Base-by-base conservation (phyloP, 1,140 invertebrate genomes). In the Diploscapter pachys region DNA sequence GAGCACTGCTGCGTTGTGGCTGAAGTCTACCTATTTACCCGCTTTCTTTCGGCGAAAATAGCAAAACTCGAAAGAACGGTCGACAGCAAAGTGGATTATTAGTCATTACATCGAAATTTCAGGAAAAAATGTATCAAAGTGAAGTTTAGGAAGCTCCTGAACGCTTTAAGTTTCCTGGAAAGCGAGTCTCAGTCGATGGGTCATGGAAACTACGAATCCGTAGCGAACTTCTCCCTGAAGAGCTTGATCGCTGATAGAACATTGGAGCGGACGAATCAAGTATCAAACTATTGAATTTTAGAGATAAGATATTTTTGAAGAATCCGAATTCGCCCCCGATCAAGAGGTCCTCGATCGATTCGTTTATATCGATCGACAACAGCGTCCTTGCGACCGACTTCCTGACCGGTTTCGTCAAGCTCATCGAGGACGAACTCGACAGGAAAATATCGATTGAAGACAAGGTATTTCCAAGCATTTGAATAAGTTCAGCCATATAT, bases 191-290 rank as follows among this genome's bases (percentile, higher is more conserved):
- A 68, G 51, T 68, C 9, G 5, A 11, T 68, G 11, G 66, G 66
- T 6, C 52, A 68, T 13, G 48, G 8, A 50, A 72, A 64, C n/a
- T 76, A 56, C 56, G 75, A 76, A 48, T 69, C 62, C 61, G 70
- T 76, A 4, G 61, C 59, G 9, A 55, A 72, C 3, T 76, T 76
- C 55, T 73, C 69, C 3, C 49, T 76, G 69, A 71, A 71, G 55
- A 76, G 75, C 63, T 55, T 76, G 6, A 76, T 76, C 31, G 75
- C 69, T n/a, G 75, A 76, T 56, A 11, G 75, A 4, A 66, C 75
- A 59, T 52, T 76, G 4, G 68, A 69, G 4, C 51, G 73, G 50
- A 74, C 68, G 59, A 73, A 53, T 1, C 55, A 55, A 51, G 73
- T 66, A 57, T 31, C 31, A 31, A 9, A 55, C 56, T 68, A 9